Base-by-base conservation (phyloP, 2,888 invertebrate species). In the Xestoiulus laeticollis region DNA sequence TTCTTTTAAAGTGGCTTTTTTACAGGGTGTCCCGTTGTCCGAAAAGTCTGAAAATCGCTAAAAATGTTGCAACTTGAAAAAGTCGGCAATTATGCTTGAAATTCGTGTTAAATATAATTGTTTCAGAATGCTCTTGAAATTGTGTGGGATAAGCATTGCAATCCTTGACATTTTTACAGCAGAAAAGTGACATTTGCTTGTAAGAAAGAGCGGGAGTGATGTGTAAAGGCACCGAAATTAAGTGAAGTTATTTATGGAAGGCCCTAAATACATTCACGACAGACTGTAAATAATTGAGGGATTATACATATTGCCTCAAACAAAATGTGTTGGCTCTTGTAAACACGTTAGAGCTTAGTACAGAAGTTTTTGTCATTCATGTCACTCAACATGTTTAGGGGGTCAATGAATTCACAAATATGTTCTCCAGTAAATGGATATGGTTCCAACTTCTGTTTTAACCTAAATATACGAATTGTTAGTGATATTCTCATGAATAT, bases 291-390 rank as follows among this genome's bases (percentile, higher is more conserved):
- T 78, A 30, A 14, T 30, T 30, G 30, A 30, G 78, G 78, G 26
- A 30, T 8, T 78, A 38, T 14, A 30, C 26, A 14, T 12, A 78
- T 78, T 26, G 78, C 78, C 78, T 30, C 16, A 78, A 26, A 78
- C 30, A 30, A 78, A 30, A 78, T 78, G 78, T 26, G 78, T 12
- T 14, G 30, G 78, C 78, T 30, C 26, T 26, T 78, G 78, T 78
- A 78, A 78, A 78, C 78, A 78, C 78, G 78, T 78, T 30, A 78
- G 78, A 78, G 30, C 30, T 78, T 78, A 78, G 78, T 16, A 26
- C 78, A 78, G 30, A 16, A 78, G 78, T 26, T 78, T 78, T 78
- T 78, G 78, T 78, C 78, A 78, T 78, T 14, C 78, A 30, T 30
- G 78, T 78, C 78, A 78, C 1, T 78, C 78, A 78, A 78, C 78